Conservation (phyloP, 1,140 invertebrate genomes). For the Halictus rubicundus region DNA sequence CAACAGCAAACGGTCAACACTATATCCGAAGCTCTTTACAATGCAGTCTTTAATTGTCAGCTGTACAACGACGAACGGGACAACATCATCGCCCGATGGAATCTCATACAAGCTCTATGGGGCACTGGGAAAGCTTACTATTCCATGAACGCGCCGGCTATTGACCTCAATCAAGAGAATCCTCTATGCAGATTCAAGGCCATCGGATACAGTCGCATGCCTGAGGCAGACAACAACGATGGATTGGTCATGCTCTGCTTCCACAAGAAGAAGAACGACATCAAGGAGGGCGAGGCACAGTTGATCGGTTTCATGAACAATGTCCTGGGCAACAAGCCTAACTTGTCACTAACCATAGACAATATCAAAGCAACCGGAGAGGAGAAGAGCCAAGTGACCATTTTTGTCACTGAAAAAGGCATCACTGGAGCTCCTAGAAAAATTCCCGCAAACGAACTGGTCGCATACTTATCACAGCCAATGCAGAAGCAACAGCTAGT, state of each 20-base stretch:
- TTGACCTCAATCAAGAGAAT: constrained; percentile 94
- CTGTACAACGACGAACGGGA: constrained; percentile 96
- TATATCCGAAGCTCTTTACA: constrained; percentile 86
- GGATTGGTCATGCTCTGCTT: constrained; percentile 92
- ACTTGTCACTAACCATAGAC: constrained; percentile 89
- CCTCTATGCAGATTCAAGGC: constrained; percentile 96
- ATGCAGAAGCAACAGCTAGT: constrained; percentile 86
- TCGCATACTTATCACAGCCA: constrained; percentile 85
- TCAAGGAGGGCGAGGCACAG: constrained; percentile 87
- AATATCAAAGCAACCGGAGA: constrained; percentile 88
- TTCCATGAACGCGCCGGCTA: constrained; percentile 85
- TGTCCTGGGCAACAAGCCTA: constrained; percentile 91
- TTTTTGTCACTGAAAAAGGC: constrained; percentile 90
- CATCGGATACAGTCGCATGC: constrained; percentile 93
- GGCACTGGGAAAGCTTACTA: constrained; percentile 93
- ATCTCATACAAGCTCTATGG: constrained; percentile 96
- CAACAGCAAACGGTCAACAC: constrained; percentile 82
- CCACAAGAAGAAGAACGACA: constrained; percentile 88
- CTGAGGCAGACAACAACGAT: constrained; percentile 91
- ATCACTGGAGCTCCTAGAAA: constrained; percentile 84
- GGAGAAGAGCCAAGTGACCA: constrained; percentile 88
- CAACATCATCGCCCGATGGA: constrained; percentile 94
- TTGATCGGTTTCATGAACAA: constrained; percentile 85
- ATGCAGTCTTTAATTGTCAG: constrained; percentile 90
- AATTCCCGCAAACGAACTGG: constrained; percentile 88